Conservation (phyloP, 2,113 vertebrate species). For the Pygoscelis adeliae region DNA sequence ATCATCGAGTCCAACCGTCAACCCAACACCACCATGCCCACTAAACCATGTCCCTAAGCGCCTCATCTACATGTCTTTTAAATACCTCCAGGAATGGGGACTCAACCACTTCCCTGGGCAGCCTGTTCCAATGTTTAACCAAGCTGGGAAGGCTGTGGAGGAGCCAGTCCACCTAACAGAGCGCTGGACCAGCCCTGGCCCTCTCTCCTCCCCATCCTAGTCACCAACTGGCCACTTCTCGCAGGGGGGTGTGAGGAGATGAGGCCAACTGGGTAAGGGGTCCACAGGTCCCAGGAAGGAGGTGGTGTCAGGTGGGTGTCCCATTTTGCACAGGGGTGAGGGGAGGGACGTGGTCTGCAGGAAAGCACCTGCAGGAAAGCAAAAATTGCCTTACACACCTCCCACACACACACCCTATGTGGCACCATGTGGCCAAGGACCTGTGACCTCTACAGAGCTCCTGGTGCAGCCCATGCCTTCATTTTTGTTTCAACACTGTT, state of each 20-base stretch:
- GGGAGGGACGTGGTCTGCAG: not conserved
- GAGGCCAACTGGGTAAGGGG: not conserved
- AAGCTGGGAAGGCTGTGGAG: not conserved
- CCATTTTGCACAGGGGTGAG: not conserved
- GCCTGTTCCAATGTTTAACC: too few species aligned
- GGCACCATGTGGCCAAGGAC: not conserved
- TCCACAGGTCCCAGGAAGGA: not conserved
- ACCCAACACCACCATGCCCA: too few species aligned
- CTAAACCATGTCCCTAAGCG: too few species aligned
- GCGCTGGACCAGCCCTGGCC: not conserved
- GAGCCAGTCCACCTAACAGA: not conserved
- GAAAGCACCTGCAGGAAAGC: not conserved
- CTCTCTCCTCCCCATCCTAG: not conserved
- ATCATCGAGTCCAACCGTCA: too few species aligned
- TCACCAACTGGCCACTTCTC: not conserved
- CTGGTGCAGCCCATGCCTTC: not conserved
- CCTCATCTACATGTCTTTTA: too few species aligned
- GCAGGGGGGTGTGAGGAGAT: rapidly evolving
- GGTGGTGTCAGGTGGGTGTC: rapidly evolving
- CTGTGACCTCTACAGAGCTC: not conserved
- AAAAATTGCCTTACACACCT: not conserved
- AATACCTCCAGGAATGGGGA: too few species aligned
- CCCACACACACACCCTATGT: rapidly evolving
- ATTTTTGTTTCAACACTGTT: not conserved
- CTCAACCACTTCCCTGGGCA: too few species aligned